These are phyloP conservation scores for Muschampia plurimacula DNA, from an alignment of 2,888 invertebrate species.

Conservation along the genomic window DNA sequence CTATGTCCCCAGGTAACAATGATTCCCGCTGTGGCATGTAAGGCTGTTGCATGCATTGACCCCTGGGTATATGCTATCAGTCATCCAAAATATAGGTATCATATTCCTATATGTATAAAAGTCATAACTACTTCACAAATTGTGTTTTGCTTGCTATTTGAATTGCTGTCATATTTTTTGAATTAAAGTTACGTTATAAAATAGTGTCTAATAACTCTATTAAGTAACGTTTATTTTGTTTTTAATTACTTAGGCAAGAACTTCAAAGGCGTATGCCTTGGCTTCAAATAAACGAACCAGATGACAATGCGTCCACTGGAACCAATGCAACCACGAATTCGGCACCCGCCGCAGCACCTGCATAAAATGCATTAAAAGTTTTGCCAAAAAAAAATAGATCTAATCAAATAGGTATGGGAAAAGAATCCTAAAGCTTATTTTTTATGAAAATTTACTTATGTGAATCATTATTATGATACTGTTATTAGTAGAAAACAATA, in stretches of 20 bases:
- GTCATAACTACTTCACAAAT: too few species aligned
- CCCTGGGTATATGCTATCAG: constrained; percentile 96
- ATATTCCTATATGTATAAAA: neutral
- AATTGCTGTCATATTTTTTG: too few species aligned
- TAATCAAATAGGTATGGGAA: too few species aligned
- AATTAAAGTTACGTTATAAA: too few species aligned
- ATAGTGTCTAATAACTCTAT: too few species aligned
- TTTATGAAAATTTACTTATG: neutral
- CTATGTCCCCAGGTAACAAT: constrained; percentile 87
- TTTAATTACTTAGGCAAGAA: constrained; percentile 85
- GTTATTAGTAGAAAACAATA: neutral
- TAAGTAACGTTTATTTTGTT: neutral
- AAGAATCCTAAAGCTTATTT: neutral
- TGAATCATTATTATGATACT: neutral
- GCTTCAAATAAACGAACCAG: constrained; percentile 89
- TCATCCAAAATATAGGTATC: constrained; percentile 93
- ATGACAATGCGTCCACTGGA: constrained; percentile 85
- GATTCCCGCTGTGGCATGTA: constrained; percentile 95
- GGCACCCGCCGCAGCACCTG: constrained; percentile 64
- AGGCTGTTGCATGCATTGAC: constrained; percentile 95
- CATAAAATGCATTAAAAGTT: neutral
- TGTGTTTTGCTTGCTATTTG: too few species aligned
- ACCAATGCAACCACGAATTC: constrained; percentile 78
- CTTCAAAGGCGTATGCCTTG: constrained; percentile 93
- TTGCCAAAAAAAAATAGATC: neutral